Conservation (phyloP, 2,113 vertebrate species). For the Eubucco bourcierii region DNA sequence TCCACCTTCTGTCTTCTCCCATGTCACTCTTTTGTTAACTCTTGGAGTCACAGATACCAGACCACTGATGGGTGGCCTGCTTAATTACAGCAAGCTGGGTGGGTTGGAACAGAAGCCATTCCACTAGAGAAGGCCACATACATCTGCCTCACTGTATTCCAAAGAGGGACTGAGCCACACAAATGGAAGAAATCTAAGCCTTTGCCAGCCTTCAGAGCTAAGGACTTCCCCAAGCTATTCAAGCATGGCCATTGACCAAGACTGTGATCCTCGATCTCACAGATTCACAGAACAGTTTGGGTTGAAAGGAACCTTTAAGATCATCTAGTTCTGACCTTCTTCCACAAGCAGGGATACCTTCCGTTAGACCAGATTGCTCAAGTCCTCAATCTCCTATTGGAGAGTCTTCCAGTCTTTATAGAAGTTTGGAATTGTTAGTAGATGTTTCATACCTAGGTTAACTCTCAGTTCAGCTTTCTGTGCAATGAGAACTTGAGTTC, state of each 20-base stretch:
- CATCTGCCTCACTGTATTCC: background rate
- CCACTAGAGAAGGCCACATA: background rate
- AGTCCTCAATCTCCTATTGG: background rate
- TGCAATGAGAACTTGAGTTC: background rate
- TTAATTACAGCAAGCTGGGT: background rate
- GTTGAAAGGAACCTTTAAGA: too few relatives aligned
- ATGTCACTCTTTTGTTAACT: background rate
- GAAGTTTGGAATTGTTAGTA: accelerated
- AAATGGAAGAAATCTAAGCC: background rate
- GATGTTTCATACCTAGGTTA: background rate
- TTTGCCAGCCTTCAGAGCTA: background rate
- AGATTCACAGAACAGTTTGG: too few relatives aligned
- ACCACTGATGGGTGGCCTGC: background rate
- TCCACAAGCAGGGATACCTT: too few relatives aligned
- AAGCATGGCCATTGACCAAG: background rate
- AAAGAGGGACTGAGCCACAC: background rate
- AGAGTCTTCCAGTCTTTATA: background rate
- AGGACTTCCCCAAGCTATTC: background rate
- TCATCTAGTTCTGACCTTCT: too few relatives aligned
- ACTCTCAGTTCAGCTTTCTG: background rate
- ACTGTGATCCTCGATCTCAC: background rate
- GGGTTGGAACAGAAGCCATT: background rate
- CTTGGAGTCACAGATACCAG: background rate
- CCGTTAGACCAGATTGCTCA: too few relatives aligned
- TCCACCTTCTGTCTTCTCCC: background rate